These are phyloP conservation scores for Luperina testacea DNA, from an alignment of 2,888 invertebrate species.

Conservation along the genomic window DNA sequence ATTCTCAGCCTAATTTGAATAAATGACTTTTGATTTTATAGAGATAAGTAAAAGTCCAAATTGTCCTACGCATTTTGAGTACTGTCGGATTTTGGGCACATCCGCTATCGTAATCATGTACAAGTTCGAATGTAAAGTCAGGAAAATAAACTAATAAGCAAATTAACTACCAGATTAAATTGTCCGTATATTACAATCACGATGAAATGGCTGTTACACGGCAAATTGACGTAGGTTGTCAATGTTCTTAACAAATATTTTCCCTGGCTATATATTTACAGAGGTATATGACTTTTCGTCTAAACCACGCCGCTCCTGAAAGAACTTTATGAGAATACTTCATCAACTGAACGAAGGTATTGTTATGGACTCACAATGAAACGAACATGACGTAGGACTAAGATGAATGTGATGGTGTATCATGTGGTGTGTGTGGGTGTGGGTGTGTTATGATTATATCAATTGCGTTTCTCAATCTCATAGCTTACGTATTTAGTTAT, in stretches of 20 bases:
- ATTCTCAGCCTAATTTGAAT: neutral
- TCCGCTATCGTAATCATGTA: neutral
- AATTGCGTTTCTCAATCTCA: neutral
- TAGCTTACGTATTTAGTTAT: no score
- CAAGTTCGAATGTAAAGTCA: neutral
- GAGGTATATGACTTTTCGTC: neutral
- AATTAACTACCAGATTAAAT: neutral
- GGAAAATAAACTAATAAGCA: neutral
- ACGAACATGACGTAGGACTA: neutral
- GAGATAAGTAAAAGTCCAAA: constrained; percentile 13
- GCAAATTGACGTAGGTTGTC: neutral
- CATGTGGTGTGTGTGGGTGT: neutral
- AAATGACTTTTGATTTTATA: constrained; percentile 2
- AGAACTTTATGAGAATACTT: neutral
- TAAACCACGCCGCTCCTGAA: neutral
- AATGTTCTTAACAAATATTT: neutral
- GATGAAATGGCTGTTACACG: neutral
- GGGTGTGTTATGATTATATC: neutral
- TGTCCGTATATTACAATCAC: neutral
- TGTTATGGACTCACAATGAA: neutral
- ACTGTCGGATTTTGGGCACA: neutral
- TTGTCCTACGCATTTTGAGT: neutral
- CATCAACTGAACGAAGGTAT: neutral
- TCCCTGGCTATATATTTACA: neutral
- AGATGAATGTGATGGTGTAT: neutral